Conservation (phyloP, 2,888 invertebrate species). For the Cistogaster globosa region DNA sequence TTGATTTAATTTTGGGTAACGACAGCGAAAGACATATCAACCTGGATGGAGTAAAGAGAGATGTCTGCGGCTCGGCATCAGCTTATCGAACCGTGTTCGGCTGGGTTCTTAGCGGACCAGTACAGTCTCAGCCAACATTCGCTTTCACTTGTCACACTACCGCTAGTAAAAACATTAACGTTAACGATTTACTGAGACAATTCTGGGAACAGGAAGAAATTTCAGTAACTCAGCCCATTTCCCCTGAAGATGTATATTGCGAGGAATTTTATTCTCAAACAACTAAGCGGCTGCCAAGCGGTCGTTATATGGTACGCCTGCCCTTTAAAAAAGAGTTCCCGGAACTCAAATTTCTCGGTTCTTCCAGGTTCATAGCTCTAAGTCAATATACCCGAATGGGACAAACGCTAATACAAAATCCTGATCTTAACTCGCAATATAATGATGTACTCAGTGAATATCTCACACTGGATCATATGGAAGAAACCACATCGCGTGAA, state of each 20-base stretch:
- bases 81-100: no score
- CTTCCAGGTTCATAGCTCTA: background rate
- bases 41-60: no score
- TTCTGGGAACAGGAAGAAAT: background rate
- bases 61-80: no score
- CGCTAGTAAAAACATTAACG: background rate
- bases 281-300: no score
- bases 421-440: background rate
- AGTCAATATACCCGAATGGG: background rate
- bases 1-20: constrained; percentile 11
- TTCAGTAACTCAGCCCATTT: background rate
- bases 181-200: background rate
- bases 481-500: background rate
- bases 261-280: no score
- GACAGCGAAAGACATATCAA: constrained; percentile 1
- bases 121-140: no score
- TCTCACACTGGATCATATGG: constrained; percentile 2
- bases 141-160: no score
- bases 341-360: background rate
- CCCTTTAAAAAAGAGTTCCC: no score
- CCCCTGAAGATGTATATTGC: no score
- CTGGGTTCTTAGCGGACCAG: no score
- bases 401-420: background rate
- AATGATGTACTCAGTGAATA: constrained; percentile 15
- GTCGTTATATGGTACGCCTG: no score